Evolutionary conservation across 2,113 vertebrate species (phyloP), one percentile per base, ranked within the genome.

Genomic region (Callochromis pleurospilus): DNA sequence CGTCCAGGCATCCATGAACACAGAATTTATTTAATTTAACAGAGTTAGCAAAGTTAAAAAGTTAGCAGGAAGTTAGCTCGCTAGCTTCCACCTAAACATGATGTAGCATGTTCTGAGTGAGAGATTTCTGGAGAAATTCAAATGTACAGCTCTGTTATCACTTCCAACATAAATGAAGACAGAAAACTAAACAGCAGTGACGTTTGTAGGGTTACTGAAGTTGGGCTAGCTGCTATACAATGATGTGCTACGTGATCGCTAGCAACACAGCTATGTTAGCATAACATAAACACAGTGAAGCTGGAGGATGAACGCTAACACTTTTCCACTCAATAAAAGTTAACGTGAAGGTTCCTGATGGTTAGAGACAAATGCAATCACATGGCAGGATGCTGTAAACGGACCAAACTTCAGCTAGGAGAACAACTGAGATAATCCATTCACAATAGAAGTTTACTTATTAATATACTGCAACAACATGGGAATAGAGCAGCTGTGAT

Each of bases 201-300:
- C 19, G 2, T 51, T 51, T 51, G 49, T 0, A 51, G 8, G 0
- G 49, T 51, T n/a, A 51, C 19, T 51, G 49, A 51, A n/a, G 49
- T n/a, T 51, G 49, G 5, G 19, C 17, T 51, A 51, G 49, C 0
- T 53, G 9, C 3, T 1, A n/a, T 53, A n/a, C n/a, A 51, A 51
- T 51, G 9, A 51, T 51, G 49, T 51, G 17, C 49, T 51, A 51
- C 5, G 4, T n/a, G 49, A 51, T n/a, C 0, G 3, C 17, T 51
- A 51, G 49, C 4, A 1, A 49, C 47, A 49, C 7, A 49, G 47
- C 17, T 51, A 2, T 51, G 17, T 51, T 19, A 51, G 47, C 17
- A 51, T 51, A 51, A 51, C 17, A 51, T 0, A 51, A 9, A 49
- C 17, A 49, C 40, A 15, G 7, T 49, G 17, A 49, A 19, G 47